A percentile compares a stretch with the other conserved stretches of the same genome.
Evolutionary conservation across 2,888 invertebrate genomes (phyloP).

Genomic region (Troides helena): DNA sequence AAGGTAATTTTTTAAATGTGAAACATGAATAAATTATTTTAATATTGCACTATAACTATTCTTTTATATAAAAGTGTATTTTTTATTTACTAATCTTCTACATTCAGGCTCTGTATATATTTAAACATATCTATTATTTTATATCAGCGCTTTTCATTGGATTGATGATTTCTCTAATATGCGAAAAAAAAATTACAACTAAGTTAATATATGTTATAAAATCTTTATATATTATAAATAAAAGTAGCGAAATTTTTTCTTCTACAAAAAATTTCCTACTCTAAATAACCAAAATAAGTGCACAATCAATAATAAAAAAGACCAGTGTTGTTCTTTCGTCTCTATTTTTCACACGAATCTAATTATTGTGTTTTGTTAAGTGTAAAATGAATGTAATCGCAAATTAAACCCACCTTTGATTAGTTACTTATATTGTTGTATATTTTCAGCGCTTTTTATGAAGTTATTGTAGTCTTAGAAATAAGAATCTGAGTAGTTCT

Average conservation of each 20-base stretch:
- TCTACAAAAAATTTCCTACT: not conserved
- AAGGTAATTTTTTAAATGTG: not conserved
- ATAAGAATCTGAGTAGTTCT: conserved; percentile 15
- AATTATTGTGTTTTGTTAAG: not conserved
- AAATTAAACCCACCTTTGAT: conserved; percentile 32
- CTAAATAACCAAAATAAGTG: not conserved
- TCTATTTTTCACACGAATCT: not conserved
- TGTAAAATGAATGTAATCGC: conserved; percentile 21
- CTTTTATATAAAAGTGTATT: not conserved
- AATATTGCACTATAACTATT: not conserved
- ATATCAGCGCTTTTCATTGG: not conserved
- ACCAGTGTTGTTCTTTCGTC: not conserved
- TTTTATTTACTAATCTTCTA: not conserved
- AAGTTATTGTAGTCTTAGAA: conserved; percentile 20
- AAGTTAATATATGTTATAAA: not conserved
- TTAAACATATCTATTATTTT: not conserved
- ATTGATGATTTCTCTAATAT: not conserved
- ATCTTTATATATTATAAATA: not conserved
- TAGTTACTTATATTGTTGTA: conserved; percentile 32
- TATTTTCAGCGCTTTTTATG: conserved; percentile 20
- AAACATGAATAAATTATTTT: not conserved
- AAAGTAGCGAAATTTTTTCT: too few relatives aligned
- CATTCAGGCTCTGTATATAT: not conserved
- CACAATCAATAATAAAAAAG: not conserved
- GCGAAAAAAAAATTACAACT: not conserved